phyloP scores from a whole-genome alignment of 2,797 vertebrate species.

The Selene dorsalis region DNA sequence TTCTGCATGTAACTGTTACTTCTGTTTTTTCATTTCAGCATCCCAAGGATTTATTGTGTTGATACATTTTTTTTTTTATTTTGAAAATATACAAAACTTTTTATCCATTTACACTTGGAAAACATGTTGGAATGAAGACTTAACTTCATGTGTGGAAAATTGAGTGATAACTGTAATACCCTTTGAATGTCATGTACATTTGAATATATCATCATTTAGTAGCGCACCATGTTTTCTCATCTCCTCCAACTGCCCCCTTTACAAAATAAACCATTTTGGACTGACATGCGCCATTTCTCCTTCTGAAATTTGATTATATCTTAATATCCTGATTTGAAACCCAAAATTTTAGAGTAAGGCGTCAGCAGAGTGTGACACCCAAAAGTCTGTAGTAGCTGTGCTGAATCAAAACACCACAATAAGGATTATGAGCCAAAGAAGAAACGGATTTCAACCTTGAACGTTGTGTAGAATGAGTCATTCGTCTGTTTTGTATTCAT shows the following conservation, averaged over 20 bases:
- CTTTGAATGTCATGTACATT: conserved; percentile 87
- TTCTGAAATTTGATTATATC: conserved; percentile 30
- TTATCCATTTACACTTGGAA: conserved; percentile 83
- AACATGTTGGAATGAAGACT: conserved; percentile 78
- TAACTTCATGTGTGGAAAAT: conserved; percentile 81
- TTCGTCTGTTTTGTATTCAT: conserved; percentile 59
- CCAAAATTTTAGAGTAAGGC: neutral
- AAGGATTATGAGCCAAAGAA: conserved; percentile 5
- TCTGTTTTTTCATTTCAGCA: conserved; percentile 74
- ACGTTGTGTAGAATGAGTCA: neutral
- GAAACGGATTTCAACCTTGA: conserved; percentile 42
- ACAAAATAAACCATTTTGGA: conserved; percentile 87
- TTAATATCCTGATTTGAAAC: conserved; percentile 28
- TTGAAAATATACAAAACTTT: conserved; percentile 82
- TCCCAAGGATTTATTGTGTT: conserved; percentile 87
- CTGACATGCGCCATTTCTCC: conserved; percentile 60
- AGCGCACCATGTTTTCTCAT: conserved; percentile 85
- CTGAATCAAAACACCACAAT: conserved; percentile 18
- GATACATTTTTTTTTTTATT: conserved; percentile 81
- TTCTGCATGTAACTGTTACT: conserved; percentile 79
- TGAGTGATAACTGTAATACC: conserved; percentile 83
- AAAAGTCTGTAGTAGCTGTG: conserved; percentile 16
- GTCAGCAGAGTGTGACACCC: neutral
- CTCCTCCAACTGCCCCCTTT: conserved; percentile 80
- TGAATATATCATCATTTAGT: conserved; percentile 88